Evolutionary conservation across 2,113 vertebrate genomes (phyloP).

Genomic region (Toxotes chatareus): DNA sequence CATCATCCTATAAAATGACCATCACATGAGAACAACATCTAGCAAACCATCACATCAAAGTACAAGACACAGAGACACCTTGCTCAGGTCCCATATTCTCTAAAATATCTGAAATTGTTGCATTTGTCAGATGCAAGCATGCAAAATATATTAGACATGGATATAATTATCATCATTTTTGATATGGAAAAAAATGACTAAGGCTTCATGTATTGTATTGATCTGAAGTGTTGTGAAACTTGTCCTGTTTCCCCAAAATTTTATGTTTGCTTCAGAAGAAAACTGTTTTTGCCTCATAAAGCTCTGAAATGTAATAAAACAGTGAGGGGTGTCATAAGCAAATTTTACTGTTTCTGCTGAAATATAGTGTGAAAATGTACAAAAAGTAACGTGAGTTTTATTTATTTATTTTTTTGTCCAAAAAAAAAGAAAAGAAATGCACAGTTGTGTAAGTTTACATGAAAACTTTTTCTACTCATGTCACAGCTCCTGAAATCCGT

Average conservation of each 20-base stretch:
- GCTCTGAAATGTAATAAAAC: slow-evolving; percentile 45
- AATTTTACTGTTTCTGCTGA: slow-evolving; percentile 44
- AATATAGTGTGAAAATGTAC: slow-evolving; percentile 31
- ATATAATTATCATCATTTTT: slow-evolving; percentile 47
- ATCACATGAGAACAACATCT: background rate
- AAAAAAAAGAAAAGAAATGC: background rate
- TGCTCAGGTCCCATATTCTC: slow-evolving; percentile 42
- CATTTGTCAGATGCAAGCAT: slow-evolving; percentile 61
- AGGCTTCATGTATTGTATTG: slow-evolving; percentile 69
- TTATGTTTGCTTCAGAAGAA: slow-evolving; percentile 23
- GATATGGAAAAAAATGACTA: slow-evolving; percentile 39
- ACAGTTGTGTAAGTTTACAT: slow-evolving; percentile 24
- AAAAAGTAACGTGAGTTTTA: background rate
- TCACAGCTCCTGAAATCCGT: slow-evolving; percentile 41
- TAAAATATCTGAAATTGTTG: background rate
- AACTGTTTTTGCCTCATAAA: slow-evolving; percentile 51
- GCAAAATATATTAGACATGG: slow-evolving; percentile 38
- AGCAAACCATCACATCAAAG: background rate
- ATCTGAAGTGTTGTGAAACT: slow-evolving; percentile 64
- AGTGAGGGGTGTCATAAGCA: slow-evolving; percentile 14
- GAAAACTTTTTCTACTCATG: slow-evolving; percentile 13
- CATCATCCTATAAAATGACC: background rate
- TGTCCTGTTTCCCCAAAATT: slow-evolving; percentile 51
- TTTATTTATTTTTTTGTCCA: slow-evolving; percentile 14
- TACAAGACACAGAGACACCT: background rate